phyloP scores from a whole-genome alignment of 2,888 invertebrate species.

The Andrena minutula region DNA sequence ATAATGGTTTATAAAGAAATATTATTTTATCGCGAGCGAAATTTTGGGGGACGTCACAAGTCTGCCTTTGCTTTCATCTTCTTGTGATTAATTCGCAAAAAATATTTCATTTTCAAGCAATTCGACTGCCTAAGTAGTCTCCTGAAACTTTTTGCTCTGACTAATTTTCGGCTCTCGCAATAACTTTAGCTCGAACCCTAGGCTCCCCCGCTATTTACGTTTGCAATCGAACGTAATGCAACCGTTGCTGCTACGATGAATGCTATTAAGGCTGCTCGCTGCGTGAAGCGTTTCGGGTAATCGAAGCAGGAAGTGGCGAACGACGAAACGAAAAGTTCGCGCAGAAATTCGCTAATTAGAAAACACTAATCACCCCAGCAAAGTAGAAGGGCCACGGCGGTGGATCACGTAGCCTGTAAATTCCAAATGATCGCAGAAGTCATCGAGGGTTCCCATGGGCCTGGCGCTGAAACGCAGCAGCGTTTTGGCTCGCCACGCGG shows the following conservation, averaged over 20 bases:
- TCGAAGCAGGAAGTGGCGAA: background rate
- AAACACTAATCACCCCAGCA: no score
- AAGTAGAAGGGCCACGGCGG: no score
- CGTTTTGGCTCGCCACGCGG: constrained; percentile 40
- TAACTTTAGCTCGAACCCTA: background rate
- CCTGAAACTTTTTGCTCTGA: constrained; percentile 6
- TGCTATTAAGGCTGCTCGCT: background rate
- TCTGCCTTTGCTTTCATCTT: no score
- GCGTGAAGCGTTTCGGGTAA: background rate
- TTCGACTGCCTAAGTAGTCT: no score
- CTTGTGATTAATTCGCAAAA: no score
- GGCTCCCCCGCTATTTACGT: background rate
- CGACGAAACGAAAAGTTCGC: background rate
- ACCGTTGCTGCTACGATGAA: background rate
- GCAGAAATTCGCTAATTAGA: no score
- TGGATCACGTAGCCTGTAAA: background rate
- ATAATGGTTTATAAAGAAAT: no score
- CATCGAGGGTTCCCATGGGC: constrained; percentile 17
- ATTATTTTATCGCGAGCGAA: no score
- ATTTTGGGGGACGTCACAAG: no score
- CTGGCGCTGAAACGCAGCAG: constrained; percentile 15
- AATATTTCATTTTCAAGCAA: no score
- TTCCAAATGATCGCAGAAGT: background rate
- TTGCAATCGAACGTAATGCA: background rate
- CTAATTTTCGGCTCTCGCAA: constrained; percentile 1